Evolutionary conservation across 2,888 invertebrate species (phyloP).

Genomic region (Drosophila austrosaltans): DNA sequence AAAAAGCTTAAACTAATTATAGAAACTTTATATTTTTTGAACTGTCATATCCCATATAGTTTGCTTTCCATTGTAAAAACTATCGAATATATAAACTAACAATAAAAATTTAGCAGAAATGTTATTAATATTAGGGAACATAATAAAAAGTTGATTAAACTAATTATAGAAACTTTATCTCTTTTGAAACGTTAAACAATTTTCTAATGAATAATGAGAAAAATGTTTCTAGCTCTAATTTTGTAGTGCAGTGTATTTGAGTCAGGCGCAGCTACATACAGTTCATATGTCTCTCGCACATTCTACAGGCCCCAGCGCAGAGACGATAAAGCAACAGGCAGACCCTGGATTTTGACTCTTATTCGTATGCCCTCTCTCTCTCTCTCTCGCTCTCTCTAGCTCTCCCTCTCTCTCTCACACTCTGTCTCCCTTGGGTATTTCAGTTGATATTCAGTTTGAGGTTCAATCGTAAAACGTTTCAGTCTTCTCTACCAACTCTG

Average conservation of each 20-base stretch:
- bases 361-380: slow-evolving; percentile 27
- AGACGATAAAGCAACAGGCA: not conserved
- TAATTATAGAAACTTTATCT: too few species aligned
- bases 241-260: slow-evolving; percentile 57
- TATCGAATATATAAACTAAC: too few species aligned
- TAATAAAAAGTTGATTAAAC: too few species aligned
- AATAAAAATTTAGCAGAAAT: too few species aligned
- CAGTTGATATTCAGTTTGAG: slow-evolving; percentile 57
- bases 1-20: too few species aligned
- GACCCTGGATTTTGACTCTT: slow-evolving; percentile 19
- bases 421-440: slow-evolving; percentile 1
- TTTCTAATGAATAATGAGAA: too few species aligned
- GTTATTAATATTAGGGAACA: too few species aligned
- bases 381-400: not conserved
- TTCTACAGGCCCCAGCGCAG: slow-evolving; percentile 20
- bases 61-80: too few species aligned
- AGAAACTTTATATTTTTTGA: too few species aligned
- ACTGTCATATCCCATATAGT: too few species aligned
- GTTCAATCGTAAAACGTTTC: slow-evolving; percentile 53
- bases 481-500: slow-evolving; percentile 29
- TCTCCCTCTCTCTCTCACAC: too few species aligned
- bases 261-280: slow-evolving; percentile 21
- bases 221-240: not conserved
- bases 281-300: slow-evolving; percentile 25
- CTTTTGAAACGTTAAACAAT: not conserved